Conservation (phyloP, 1,140 invertebrate genomes). For the Drosophila lowei region DNA sequence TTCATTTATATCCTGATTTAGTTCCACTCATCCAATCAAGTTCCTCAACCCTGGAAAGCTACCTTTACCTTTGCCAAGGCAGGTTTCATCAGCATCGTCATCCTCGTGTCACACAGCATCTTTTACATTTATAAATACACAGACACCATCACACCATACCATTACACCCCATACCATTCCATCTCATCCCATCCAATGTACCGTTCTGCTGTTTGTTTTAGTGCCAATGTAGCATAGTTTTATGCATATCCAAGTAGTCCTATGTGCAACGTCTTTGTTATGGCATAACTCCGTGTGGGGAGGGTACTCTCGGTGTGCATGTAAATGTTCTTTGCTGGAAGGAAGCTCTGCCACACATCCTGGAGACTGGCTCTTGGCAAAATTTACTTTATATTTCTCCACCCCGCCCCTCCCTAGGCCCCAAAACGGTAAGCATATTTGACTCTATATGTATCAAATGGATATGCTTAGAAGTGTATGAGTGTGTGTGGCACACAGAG, state of each 20-base stretch:
- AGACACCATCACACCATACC: conserved; percentile 20
- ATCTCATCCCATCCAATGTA: conserved; percentile 30
- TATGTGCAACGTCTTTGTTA: conserved; percentile 70
- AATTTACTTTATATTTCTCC: conserved; percentile 52
- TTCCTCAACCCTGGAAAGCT: conserved; percentile 46
- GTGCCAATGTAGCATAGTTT: conserved; percentile 80
- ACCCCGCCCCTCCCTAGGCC: conserved; percentile 1
- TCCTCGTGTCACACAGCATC: conserved; percentile 55
- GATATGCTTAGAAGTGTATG: not conserved
- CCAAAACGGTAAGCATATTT: conserved; percentile 52
- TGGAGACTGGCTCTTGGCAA: conserved; percentile 40
- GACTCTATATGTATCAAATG: conserved; percentile 6
- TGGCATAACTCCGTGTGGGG: conserved; percentile 59
- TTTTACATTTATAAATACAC: conserved; percentile 37
- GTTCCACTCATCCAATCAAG: conserved; percentile 3
- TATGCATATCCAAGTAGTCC: conserved; percentile 75
- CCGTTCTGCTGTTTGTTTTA: conserved; percentile 75
- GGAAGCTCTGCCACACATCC: not conserved
- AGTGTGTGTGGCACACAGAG: conserved; percentile 1
- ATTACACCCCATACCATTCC: not conserved
- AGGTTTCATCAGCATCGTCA: conserved; percentile 62
- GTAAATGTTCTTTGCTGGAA: conserved; percentile 56
- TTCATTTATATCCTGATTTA: not conserved
- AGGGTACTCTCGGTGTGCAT: conserved; percentile 25
- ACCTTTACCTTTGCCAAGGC: conserved; percentile 58